Base-by-base conservation (phyloP, 2,888 invertebrate genomes). In the Drosophila rellima region DNA sequence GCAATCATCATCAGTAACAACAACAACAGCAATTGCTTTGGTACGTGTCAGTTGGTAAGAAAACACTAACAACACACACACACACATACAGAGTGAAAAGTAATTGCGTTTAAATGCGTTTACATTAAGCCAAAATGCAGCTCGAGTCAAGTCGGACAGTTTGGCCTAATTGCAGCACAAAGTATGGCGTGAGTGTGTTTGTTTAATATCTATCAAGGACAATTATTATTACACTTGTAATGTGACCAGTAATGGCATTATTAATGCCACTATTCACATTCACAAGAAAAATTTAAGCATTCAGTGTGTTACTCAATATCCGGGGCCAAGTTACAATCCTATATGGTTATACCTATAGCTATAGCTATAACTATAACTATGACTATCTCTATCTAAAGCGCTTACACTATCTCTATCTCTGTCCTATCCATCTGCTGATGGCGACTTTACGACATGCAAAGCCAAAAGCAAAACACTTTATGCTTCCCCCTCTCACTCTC, bases 91-190 rank as follows among this genome's bases (percentile, higher is more conserved):
- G 48, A 79, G 87, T 86, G 88, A 86, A 88, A 88, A 88, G 85
- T 86, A 86, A 88, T 88, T 88, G 85, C 77, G 85, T 88, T 86
- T 83, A 88, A 86, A 85, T 84, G 88, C 88, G 87, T 85, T 88
- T 74, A 86, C 85, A 85, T 85, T 85, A 86, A 78, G 84, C 80
- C 83, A 69, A 82, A 82, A 80, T 82, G 88, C 82, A 88, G 63
- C 56, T 60, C 18, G 39, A 33, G 56, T 66, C 63, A 72, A 62
- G 62, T 48, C 26, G 26, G 54, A 50, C 72, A 54, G 15, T 33
- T 70, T 64, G 74, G 67, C 78, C 87, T 82, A 86, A 86, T 86
- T 82, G 82, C 83, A 26, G 26, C 1, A 1, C 26, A 6, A 2
- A 26, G 7, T 26, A 26, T 26, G 26, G 7, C 26, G 26, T 26